phyloP scores from a whole-genome alignment of 2,888 invertebrate species.

The Callyntrura guangdongensis region DNA sequence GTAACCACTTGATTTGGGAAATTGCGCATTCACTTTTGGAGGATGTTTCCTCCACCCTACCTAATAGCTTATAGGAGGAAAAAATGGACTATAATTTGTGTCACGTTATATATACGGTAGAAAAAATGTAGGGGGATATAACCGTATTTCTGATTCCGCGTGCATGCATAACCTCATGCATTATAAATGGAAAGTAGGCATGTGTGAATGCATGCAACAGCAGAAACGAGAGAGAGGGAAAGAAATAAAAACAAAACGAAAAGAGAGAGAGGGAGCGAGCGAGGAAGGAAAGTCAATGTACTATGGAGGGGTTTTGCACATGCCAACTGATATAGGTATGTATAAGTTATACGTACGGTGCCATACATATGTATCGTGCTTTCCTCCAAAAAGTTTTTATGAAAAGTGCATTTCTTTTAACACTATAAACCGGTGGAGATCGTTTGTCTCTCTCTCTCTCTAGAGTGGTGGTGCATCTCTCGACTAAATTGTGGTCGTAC shows the following conservation, averaged over 20 bases:
- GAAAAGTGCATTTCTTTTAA: background rate
- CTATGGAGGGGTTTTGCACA: conserved; percentile 11
- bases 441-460: background rate
- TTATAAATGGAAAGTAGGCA: conserved; percentile 31
- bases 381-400: background rate
- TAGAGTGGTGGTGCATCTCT: background rate
- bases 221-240: background rate
- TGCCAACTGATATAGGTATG: background rate
- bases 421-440: background rate
- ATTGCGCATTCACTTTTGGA: conserved; percentile 69
- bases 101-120: conserved; percentile 11
- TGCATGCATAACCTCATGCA: conserved; percentile 53
- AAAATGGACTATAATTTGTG: background rate
- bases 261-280: background rate
- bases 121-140: conserved; percentile 7
- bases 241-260: background rate
- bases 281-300: conserved; percentile 43
- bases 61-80: background rate
- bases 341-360: background rate
- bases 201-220: conserved; percentile 59
- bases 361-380: background rate
- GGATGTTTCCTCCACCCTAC: conserved; percentile 39
- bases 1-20: conserved; percentile 6
- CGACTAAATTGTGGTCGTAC: background rate
- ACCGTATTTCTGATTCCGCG: conserved; percentile 52